Conservation (phyloP, 2,797 vertebrate species). For the Morus bassanus region DNA sequence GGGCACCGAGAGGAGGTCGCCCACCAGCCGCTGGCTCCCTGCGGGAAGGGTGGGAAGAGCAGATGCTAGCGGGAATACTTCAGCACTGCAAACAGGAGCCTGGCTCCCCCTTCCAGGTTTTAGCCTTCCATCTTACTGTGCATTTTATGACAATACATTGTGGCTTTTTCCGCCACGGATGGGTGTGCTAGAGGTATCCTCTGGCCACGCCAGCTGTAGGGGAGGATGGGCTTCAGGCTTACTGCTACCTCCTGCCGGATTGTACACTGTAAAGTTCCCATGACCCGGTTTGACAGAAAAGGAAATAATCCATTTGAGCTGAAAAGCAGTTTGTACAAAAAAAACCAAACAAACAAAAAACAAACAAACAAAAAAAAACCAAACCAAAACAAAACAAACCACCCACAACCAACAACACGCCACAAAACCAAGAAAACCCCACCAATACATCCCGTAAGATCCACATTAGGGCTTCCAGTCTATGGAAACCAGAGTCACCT, state of each 20-base stretch:
- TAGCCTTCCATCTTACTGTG: background rate
- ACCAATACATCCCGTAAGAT: accelerated
- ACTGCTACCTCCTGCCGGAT: background rate
- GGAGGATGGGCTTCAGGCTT: background rate
- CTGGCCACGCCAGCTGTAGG: background rate
- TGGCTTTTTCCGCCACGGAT: accelerated
- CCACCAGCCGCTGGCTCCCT: background rate
- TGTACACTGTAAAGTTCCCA: background rate
- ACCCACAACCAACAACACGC: no score
- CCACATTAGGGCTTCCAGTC: background rate
- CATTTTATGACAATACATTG: background rate
- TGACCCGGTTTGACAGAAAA: background rate
- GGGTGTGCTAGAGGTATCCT: background rate
- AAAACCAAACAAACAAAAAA: background rate
- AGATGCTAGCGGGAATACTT: background rate
- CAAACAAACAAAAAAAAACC: no score
- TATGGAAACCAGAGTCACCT: background rate
- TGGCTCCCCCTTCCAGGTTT: background rate
- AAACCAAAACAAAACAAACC: no score
- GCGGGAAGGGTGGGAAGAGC: background rate
- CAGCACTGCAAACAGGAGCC: background rate
- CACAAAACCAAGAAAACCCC: no score
- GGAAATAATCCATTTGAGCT: background rate
- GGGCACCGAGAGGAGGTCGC: background rate
- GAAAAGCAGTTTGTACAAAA: background rate